Evolutionary conservation across 2,797 vertebrate species (phyloP).

Genomic region (Phoebastria nigripes): DNA sequence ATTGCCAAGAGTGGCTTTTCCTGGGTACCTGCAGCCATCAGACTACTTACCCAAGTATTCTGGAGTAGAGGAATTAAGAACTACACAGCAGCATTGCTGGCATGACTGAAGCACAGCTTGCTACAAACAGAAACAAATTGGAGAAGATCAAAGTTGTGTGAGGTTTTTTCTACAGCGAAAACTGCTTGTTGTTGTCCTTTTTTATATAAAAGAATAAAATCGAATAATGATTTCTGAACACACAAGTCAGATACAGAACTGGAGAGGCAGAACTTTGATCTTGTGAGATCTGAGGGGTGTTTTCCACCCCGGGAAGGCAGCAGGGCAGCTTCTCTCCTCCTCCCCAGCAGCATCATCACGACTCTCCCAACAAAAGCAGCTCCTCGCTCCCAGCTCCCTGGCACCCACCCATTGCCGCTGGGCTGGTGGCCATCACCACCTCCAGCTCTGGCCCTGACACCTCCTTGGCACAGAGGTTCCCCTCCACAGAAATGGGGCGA

Average conservation of each 20-base stretch:
- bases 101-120: rapidly evolving
- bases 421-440: not conserved
- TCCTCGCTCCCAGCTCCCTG: not conserved
- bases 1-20: not conserved
- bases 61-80: not conserved
- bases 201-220: not conserved
- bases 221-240: not conserved
- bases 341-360: rapidly evolving
- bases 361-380: rapidly evolving
- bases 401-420: rapidly evolving
- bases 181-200: not conserved
- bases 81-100: not conserved
- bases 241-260: not conserved
- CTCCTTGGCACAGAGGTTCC: not conserved
- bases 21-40: not conserved
- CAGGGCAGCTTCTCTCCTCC: not conserved
- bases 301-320: not conserved
- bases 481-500: not conserved
- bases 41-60: too few species aligned
- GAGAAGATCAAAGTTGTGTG: not conserved
- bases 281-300: not conserved
- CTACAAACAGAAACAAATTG: not conserved
- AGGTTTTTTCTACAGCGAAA: not conserved
- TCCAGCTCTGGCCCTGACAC: rapidly evolving
- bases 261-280: not conserved